A percentile compares a stretch with the other conserved stretches of the same genome.
phyloP scores from a whole-genome alignment of 2,797 vertebrate species.

The Hoplostethus atlanticus region DNA sequence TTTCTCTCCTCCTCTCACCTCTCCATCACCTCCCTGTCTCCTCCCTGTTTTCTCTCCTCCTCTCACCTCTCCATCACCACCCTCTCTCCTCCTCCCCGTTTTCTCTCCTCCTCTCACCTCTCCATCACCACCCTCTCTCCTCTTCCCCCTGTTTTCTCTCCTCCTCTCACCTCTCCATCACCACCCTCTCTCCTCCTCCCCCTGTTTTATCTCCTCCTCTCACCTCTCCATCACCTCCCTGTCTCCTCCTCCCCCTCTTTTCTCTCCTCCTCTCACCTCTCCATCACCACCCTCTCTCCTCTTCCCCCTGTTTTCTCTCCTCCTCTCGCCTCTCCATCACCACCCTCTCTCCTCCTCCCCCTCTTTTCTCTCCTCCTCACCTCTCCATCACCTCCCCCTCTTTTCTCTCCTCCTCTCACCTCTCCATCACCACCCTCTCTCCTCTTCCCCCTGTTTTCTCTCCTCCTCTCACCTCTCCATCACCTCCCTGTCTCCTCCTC shows the following conservation, averaged over 20 bases:
- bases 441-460: conserved; percentile 59
- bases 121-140: no score
- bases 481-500: conserved; percentile 29
- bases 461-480: conserved; percentile 63
- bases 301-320: conserved; percentile 41
- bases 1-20: neutral
- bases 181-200: no score
- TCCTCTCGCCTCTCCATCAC: conserved; percentile 69
- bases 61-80: no score
- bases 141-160: no score
- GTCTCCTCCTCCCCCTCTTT: no score
- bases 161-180: no score
- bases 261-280: neutral
- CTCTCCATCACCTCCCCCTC: conserved; percentile 17
- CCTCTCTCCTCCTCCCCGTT: no score
- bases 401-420: conserved; percentile 59
- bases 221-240: conserved; percentile 68
- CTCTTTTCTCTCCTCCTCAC: no score
- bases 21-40: no score
- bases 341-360: conserved; percentile 26
- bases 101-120: no score
- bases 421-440: no score
- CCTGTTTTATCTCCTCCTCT: neutral
- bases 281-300: conserved; percentile 50
- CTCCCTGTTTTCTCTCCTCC: no score